phyloP scores from a whole-genome alignment of 2,888 invertebrate genomes.

The Tholera decimalis region DNA sequence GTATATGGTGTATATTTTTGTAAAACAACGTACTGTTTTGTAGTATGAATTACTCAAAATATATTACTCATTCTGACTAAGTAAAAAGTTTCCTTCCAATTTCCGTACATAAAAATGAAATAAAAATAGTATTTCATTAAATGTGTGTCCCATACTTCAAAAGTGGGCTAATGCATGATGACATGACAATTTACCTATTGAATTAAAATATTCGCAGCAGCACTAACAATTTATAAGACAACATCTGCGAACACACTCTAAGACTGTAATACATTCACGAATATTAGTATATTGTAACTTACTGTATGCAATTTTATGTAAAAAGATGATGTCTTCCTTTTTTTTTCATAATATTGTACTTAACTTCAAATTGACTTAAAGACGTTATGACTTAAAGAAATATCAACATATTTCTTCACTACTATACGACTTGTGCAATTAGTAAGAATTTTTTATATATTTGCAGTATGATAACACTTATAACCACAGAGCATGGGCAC shows the following conservation, averaged over 20 bases:
- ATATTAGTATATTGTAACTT: not conserved
- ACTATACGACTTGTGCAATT: slow-evolving; percentile 45
- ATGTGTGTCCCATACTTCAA: not conserved
- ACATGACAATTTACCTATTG: not conserved
- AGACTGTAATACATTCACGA: slow-evolving; percentile 41
- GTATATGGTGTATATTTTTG: slow-evolving; percentile 30
- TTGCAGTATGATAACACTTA: not conserved
- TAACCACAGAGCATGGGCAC: not conserved
- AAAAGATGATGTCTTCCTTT: not conserved
- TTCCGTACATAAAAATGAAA: slow-evolving; percentile 5
- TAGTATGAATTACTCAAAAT: not conserved
- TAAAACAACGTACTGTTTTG: not conserved
- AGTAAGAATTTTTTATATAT: slow-evolving; percentile 30
- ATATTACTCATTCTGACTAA: not conserved
- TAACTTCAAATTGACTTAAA: not conserved
- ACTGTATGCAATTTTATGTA: slow-evolving; percentile 13
- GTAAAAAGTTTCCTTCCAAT: slow-evolving; percentile 8
- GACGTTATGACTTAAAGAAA: slow-evolving; percentile 21
- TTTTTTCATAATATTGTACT: slow-evolving; percentile 11
- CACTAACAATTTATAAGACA: not conserved
- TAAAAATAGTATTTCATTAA: slow-evolving; percentile 17
- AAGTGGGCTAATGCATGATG: too few species aligned
- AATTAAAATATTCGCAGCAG: not conserved
- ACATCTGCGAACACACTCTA: slow-evolving; percentile 1
- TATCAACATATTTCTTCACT: slow-evolving; percentile 33